Evolutionary conservation across 2,113 vertebrate species (phyloP), one percentile per base, ranked within the genome.

Genomic region (Neolamprologus devosi): DNA sequence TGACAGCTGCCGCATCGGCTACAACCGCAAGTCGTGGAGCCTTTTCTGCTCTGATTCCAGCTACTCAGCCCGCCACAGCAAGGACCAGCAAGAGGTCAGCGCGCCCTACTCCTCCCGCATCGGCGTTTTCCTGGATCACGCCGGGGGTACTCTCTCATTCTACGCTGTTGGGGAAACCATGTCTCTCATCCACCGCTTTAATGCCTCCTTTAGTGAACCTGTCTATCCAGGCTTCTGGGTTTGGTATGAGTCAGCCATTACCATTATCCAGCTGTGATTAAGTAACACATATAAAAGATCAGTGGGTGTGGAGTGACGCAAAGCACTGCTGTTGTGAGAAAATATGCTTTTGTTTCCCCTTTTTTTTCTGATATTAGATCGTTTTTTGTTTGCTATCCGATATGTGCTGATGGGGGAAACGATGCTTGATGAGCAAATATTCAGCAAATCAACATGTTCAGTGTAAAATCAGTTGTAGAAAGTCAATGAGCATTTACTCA

Each of bases 21-120:
- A 97, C 85, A 98, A 98, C 86, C 95, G 96, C 87, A 97, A 97
- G 89, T 98, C 97, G 19, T 97, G 97, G 97, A 97, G 96, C 86
- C 94, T 97, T 30, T 96, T 97, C 80, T 96, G 96, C 96, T 97
- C 97, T 0, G 97, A 98, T 63, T 97, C 97, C 87, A 96, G 95
- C 57, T 97, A 97, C 95, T 97, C 96, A 0, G 97, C 96, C 33
- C 96, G 97, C 93, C 97, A 98, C 94, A 96, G 92, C 60, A 97
- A 97, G 85, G 96, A 96, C 21, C 97, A 97, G 92, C 82, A 93
- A 1, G 95, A 95, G 0, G 83, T 98, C 88, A 97, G 92, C 2
- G 93, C 88, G 0, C 91, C 91, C 16, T 96, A 96, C 85, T 97
- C 96, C 23, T 96, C 90, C 49, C 97, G 97, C 58, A 96, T 97